Evolutionary conservation across 2,888 invertebrate genomes (phyloP), one percentile per base, ranked within the genome.

Genomic region (Spodoptera exigua): DNA sequence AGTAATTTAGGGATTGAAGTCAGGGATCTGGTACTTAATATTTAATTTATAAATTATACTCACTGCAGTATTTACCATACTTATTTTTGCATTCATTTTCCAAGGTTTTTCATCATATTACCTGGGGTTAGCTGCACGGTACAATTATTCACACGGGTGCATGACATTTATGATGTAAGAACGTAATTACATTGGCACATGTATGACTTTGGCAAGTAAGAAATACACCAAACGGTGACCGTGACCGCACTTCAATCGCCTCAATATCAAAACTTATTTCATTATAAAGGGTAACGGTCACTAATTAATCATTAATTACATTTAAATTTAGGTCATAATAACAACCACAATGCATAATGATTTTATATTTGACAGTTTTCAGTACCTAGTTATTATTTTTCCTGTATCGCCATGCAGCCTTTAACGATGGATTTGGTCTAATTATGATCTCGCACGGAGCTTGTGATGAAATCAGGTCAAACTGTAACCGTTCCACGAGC

Each of bases 401-500:
- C 13, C 16, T 9, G 14, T 52, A 56, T 17, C 61, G 32, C 36
- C 45, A 45, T 39, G 36, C 35, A 36, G 7, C 49, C 32, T n/a
- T 17, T 7, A 18, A 48, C 27, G 39, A 44, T 53, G 18, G 40
- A 66, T 54, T 58, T 46, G 58, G 34, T 56, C 41, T 58, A 74
- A 44, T 44, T 74, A 66, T 68, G 66, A 80, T 83, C 78, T 75
- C 70, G 70, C 56, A 70, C 78, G 73, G 76, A 79, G 74, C 79
- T 76, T 73, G 72, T 89, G 84, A 79, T 81, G 89, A 89, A 92
- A 93, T 89, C 84, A 76, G 92, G 92, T 91, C 91, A 90, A 86
- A 76, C 81, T 76, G 86, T 85, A 84, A 86, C 85, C 86, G 83
- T 81, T 79, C 70, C 79, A 79, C 84, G 83, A 88, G 85, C 87